These are phyloP conservation scores for Semotilus atromaculatus DNA, from an alignment of 2,797 vertebrate genomes.

Conservation along the genomic window DNA sequence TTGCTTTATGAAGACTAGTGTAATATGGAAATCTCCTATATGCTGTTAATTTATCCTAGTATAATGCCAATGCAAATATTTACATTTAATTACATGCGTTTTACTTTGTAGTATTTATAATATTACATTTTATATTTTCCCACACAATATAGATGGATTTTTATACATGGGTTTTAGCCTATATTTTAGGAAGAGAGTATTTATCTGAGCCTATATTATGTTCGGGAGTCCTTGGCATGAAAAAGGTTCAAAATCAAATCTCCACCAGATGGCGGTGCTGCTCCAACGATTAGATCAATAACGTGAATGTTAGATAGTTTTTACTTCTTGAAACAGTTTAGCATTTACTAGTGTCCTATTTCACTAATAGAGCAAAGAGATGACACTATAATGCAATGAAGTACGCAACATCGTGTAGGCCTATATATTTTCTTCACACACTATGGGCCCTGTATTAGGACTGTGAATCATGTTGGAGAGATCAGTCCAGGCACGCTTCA, in stretches of 20 bases:
- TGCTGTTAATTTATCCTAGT: neutral
- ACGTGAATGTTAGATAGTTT: neutral
- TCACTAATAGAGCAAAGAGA: neutral
- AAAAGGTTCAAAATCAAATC: neutral
- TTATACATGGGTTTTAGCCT: neutral
- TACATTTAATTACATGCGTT: neutral
- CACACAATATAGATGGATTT: neutral
- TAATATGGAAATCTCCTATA: neutral
- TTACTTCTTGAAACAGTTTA: neutral
- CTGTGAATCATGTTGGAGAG: slow-evolving; percentile 57
- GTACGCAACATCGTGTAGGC: neutral
- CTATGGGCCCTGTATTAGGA: neutral
- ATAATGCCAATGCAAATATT: neutral
- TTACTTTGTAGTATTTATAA: neutral
- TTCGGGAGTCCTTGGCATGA: neutral
- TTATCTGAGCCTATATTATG: no score
- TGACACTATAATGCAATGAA: neutral
- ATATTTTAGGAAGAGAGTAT: neutral
- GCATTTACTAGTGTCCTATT: neutral
- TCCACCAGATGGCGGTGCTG: slow-evolving; percentile 71
- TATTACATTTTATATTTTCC: neutral
- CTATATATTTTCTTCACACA: neutral
- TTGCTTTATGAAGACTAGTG: neutral
- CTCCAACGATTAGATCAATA: slow-evolving; percentile 41
- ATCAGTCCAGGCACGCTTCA: slow-evolving; percentile 54